Evolutionary conservation across 2,888 invertebrate species (phyloP), one percentile per base, ranked within the genome.

Genomic region (Hesperia comma): DNA sequence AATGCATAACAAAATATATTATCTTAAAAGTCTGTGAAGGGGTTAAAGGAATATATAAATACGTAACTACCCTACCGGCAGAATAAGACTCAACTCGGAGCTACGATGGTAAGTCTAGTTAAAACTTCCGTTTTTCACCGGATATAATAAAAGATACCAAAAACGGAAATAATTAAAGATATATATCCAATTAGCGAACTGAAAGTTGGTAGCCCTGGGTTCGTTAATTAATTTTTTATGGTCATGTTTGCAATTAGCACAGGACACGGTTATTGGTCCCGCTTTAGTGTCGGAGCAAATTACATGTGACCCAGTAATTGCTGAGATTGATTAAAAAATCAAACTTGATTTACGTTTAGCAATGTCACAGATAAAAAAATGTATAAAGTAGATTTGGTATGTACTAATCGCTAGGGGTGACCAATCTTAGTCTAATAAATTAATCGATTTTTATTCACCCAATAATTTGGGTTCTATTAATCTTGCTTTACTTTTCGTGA

Each of bases 191-290:
- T 46, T n/a, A 26, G 26, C 3, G 10, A 10, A n/a, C 1, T 8
- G 33, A 41, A 21, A 41, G 40, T 53, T 26, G 57, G 53, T 54
- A 66, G 32, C 64, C 64, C 64, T 66, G 83, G 75, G 77, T 64
- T 72, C 75, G 74, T 76, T 88, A 87, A 90, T 90, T 86, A 89
- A 75, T 82, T 81, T 88, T 88, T 88, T 86, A 89, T 82, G 82
- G 82, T 71, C 80, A 68, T 81, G 84, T 84, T 85, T 75, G 80
- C 85, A 91, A 91, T 90, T 89, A 90, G 88, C 77, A 74, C 74
- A 71, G 77, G 79, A 75, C 77, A 80, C 78, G 79, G 80, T 79
- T 77, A 77, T 83, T 78, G 71, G 49, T 46, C 49, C 19, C 32
- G 68, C 73, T 79, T 75, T 78, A 78, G 75, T 75, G 76, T 79